A percentile compares a stretch with the other conserved stretches of the same genome.
Evolutionary conservation across 2,888 invertebrate genomes (phyloP).

Genomic region (Phortica magna): DNA sequence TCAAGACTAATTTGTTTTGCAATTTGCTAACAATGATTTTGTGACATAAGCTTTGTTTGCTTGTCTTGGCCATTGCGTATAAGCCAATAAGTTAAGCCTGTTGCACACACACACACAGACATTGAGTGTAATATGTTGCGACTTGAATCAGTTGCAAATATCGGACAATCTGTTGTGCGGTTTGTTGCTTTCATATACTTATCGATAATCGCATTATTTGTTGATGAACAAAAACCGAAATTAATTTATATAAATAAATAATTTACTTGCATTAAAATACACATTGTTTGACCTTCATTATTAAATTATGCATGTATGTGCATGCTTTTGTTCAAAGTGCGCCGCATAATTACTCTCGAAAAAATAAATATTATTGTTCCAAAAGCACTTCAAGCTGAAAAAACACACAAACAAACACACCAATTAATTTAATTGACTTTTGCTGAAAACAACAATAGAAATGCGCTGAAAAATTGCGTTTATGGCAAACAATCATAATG

Average conservation of each 20-base stretch:
- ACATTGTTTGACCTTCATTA: too few relatives aligned
- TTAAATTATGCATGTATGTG: too few relatives aligned
- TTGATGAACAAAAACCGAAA: neutral
- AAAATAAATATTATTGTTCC: too few relatives aligned
- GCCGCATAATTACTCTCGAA: too few relatives aligned
- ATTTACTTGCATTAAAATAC: too few relatives aligned
- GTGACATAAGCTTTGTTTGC: neutral
- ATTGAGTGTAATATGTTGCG: neutral
- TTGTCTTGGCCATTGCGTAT: neutral
- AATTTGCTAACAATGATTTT: conserved; percentile 12
- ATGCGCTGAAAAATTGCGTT: too few relatives aligned
- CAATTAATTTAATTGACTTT: conserved; percentile 1
- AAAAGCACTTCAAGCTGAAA: too few relatives aligned
- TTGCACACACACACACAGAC: neutral
- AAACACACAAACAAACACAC: neutral
- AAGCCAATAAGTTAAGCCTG: conserved; percentile 7
- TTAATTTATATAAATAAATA: too few relatives aligned
- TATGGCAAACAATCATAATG: too few relatives aligned
- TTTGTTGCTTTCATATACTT: neutral
- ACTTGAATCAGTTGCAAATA: conserved; percentile 1
- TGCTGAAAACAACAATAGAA: neutral
- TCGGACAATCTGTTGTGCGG: neutral
- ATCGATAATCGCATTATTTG: neutral
- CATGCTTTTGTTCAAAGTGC: too few relatives aligned
- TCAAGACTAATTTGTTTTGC: conserved; percentile 8